phyloP scores from a whole-genome alignment of 2,888 invertebrate genomes.

The Emmelina monodactyla region DNA sequence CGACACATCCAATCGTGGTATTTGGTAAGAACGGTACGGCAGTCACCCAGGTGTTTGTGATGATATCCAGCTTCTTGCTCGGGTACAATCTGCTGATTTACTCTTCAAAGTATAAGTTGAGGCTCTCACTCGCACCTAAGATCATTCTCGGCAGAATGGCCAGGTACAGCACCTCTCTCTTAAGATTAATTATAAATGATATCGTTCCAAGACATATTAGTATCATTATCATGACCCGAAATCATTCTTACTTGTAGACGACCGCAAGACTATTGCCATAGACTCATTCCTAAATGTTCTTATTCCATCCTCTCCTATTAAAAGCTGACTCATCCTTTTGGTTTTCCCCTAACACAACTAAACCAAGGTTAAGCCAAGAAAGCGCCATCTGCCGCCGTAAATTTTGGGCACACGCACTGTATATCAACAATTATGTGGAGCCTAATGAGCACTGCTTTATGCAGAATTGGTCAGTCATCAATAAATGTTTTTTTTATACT shows the following conservation, averaged over 20 bases:
- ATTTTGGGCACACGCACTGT: slow-evolving; percentile 39
- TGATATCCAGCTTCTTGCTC: slow-evolving; percentile 38
- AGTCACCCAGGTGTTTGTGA: slow-evolving; percentile 34
- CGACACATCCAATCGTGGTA: slow-evolving; percentile 26
- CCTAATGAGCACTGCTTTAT: slow-evolving; percentile 34
- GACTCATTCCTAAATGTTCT: no score
- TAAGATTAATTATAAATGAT: no score
- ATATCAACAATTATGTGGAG: slow-evolving; percentile 30
- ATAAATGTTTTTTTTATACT: no score
- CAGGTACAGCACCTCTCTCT: no score
- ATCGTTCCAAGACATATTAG: no score
- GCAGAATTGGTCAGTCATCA: slow-evolving; percentile 43
- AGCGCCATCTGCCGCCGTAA: slow-evolving; percentile 29
- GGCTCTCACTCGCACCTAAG: slow-evolving; percentile 23
- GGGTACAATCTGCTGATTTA: slow-evolving; percentile 32
- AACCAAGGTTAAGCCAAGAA: no score
- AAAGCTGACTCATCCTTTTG: no score
- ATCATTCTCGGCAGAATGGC: slow-evolving; percentile 26
- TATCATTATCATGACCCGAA: no score
- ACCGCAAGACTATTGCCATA: no score
- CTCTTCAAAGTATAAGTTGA: slow-evolving; percentile 18
- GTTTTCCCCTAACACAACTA: no score
- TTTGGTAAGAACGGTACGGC: slow-evolving; percentile 37
- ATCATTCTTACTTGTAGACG: no score
- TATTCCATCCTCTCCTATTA: no score